Evolutionary conservation across 1,140 invertebrate genomes (phyloP).

Genomic region (Melanaphis sacchari): DNA sequence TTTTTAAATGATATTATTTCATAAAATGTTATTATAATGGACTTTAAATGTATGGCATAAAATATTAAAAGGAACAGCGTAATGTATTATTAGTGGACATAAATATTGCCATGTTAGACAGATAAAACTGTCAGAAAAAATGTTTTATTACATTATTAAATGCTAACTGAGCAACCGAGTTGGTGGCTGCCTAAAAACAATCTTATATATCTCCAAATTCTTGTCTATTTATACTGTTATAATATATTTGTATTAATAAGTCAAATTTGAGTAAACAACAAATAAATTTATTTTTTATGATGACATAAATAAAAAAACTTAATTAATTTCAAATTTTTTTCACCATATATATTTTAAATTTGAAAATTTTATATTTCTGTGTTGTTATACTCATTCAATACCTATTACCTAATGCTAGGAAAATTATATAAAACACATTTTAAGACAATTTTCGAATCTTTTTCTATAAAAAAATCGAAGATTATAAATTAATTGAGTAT

Average conservation of each 20-base stretch:
- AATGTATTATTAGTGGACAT: not conserved
- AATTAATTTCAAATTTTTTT: not conserved
- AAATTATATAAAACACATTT: not conserved
- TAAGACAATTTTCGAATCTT: not conserved
- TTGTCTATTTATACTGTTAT: too few species aligned
- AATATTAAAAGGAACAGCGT: not conserved
- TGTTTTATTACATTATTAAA: not conserved
- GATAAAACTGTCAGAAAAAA: slow-evolving; percentile 5
- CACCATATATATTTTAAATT: too few species aligned
- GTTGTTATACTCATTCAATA: not conserved
- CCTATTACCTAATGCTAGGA: not conserved
- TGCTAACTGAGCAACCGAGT: not conserved
- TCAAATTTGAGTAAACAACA: too few species aligned
- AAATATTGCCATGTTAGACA: not conserved
- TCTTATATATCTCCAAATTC: not conserved
- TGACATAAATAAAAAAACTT: too few species aligned
- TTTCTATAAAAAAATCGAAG: not conserved
- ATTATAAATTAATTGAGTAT: too few species aligned
- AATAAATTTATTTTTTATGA: too few species aligned
- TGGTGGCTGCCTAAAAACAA: not conserved
- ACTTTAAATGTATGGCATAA: not conserved
- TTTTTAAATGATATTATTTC: not conserved
- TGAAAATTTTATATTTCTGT: not conserved
- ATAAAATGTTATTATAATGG: not conserved
- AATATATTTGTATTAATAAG: too few species aligned